phyloP scores from a whole-genome alignment of 1,140 invertebrate genomes.

The Sipha flava region DNA sequence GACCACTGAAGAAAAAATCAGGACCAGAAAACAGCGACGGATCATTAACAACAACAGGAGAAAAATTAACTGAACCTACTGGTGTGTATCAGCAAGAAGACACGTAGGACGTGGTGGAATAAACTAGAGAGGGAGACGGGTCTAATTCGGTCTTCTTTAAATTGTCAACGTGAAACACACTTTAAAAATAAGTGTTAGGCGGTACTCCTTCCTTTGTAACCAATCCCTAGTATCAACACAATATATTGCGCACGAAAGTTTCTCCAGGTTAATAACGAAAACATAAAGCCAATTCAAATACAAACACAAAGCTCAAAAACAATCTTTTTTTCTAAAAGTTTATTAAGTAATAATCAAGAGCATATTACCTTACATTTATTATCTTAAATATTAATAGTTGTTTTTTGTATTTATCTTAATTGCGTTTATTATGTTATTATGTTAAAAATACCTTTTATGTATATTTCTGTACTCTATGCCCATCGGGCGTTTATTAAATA shows the following conservation, averaged over 20 bases:
- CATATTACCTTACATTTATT: no score
- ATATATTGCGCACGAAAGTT: neutral
- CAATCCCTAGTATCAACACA: neutral
- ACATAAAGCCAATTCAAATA: no score
- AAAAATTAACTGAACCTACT: neutral
- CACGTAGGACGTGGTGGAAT: neutral
- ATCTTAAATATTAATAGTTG: no score
- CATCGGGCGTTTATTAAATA: no score
- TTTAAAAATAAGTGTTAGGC: constrained; percentile 25
- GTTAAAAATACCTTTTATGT: no score
- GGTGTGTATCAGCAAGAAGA: neutral
- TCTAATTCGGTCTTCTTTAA: constrained; percentile 15
- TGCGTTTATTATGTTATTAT: no score
- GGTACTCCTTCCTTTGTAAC: neutral
- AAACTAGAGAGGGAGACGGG: neutral
- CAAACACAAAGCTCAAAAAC: no score
- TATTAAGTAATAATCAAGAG: no score
- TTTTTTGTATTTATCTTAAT: no score
- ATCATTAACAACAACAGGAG: neutral
- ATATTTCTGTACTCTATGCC: no score
- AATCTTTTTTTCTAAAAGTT: no score
- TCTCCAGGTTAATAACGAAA: no score
- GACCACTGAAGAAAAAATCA: neutral
- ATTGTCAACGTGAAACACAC: constrained; percentile 7
- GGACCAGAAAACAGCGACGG: neutral